These are phyloP conservation scores for Dipus sagitta DNA, from an alignment of 2,797 vertebrate genomes.

Conservation along the genomic window DNA sequence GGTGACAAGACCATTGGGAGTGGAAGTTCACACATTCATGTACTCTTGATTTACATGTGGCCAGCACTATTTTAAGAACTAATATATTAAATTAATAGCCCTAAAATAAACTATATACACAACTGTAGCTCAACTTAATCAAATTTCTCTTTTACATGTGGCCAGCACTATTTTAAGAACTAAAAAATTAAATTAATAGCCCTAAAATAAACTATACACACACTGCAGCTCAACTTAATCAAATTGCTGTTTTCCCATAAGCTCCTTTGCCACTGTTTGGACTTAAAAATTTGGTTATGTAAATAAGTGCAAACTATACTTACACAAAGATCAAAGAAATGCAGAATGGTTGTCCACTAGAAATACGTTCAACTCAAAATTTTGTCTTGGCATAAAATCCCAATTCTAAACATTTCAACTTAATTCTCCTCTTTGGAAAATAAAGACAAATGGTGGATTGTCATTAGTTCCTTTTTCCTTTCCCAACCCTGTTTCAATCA, in stretches of 20 bases:
- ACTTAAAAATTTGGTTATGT: background rate
- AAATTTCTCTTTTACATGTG: background rate
- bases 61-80: background rate
- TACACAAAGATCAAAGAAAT: background rate
- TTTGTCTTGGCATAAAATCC: background rate
- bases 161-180: background rate
- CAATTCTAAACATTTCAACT: conserved; percentile 32
- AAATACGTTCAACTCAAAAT: background rate
- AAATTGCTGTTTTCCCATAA: background rate
- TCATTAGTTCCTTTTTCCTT: background rate
- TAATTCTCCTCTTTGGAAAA: background rate
- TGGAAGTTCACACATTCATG: background rate
- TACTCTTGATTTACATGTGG: background rate
- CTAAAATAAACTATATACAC: background rate
- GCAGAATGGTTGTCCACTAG: background rate
- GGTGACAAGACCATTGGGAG: background rate
- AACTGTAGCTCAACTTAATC: background rate
- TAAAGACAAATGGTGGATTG: background rate
- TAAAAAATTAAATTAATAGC: background rate
- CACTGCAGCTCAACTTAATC: background rate
- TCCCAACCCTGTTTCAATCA: background rate
- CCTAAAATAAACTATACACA: background rate
- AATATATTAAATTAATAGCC: background rate
- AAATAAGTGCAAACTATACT: background rate
- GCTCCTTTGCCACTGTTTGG: background rate